phyloP scores from a whole-genome alignment of 2,113 vertebrate genomes.

The Barbus barbus region DNA sequence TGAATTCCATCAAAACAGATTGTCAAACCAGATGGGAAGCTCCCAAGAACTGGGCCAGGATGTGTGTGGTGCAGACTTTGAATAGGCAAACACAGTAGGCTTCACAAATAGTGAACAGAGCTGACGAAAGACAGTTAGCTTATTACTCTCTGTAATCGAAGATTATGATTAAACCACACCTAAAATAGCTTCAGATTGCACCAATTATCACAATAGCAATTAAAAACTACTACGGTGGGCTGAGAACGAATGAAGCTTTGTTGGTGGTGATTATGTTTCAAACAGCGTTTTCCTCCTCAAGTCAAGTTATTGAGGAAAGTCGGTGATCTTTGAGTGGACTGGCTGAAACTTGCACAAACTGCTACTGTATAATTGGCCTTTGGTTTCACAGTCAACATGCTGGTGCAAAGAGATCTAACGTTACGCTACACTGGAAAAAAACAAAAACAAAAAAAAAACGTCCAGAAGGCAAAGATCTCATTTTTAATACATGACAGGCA shows the following conservation, averaged over 20 bases:
- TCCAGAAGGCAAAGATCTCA: slow-evolving; percentile 26
- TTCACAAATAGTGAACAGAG: slow-evolving; percentile 59
- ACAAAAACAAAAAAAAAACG: too few relatives aligned
- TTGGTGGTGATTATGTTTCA: slow-evolving; percentile 7
- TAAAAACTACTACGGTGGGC: slow-evolving; percentile 10
- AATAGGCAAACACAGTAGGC: slow-evolving; percentile 64
- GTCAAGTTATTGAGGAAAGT: background rate
- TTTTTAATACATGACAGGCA: slow-evolving; percentile 26
- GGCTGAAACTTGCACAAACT: slow-evolving; percentile 19
- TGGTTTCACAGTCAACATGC: slow-evolving; percentile 13
- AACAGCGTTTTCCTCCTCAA: background rate
- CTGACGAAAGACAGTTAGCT: slow-evolving; percentile 51
- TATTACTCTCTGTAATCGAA: slow-evolving; percentile 58
- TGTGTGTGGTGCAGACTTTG: slow-evolving; percentile 60
- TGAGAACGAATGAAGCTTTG: background rate
- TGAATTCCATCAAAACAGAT: slow-evolving; percentile 80
- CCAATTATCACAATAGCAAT: slow-evolving; percentile 32
- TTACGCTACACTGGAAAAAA: slow-evolving; percentile 1
- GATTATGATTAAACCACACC: slow-evolving; percentile 17
- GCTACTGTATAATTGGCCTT: slow-evolving; percentile 25
- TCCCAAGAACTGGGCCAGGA: slow-evolving; percentile 70
- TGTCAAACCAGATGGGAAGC: slow-evolving; percentile 79
- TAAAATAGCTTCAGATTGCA: background rate
- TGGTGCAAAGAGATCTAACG: background rate
- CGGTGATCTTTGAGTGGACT: background rate